Evolutionary conservation across 2,888 invertebrate species (phyloP).

Genomic region (Cantharis rufa): DNA sequence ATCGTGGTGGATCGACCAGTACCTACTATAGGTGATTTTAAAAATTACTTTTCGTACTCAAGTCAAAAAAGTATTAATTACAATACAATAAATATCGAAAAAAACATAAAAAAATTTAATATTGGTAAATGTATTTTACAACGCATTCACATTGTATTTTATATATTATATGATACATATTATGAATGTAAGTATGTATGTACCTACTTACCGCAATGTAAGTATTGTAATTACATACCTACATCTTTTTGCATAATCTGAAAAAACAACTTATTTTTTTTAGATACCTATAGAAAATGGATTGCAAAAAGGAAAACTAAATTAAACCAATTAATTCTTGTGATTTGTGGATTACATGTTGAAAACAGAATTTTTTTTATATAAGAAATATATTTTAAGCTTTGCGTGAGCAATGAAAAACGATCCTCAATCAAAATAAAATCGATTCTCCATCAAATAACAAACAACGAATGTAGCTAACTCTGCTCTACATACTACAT

Average conservation of each 20-base stretch:
- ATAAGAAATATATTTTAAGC: not conserved
- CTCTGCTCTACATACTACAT: conserved; percentile 26
- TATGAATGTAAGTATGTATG: too few species aligned
- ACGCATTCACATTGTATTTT: too few species aligned
- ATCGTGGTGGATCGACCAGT: too few species aligned
- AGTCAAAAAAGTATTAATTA: too few species aligned
- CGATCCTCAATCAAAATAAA: not conserved
- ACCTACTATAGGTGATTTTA: too few species aligned
- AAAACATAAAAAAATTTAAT: too few species aligned
- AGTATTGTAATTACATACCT: too few species aligned
- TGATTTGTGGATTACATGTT: not conserved
- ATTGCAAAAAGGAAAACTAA: not conserved
- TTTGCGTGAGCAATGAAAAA: not conserved
- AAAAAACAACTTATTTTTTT: not conserved
- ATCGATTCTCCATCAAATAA: not conserved
- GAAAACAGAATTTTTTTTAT: not conserved
- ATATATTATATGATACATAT: too few species aligned
- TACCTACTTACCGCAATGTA: too few species aligned
- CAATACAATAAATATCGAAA: too few species aligned
- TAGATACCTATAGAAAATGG: not conserved
- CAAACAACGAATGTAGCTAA: not conserved
- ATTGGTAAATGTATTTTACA: too few species aligned
- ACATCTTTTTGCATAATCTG: not conserved
- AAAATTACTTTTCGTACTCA: too few species aligned
- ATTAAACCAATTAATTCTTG: not conserved